Base-by-base conservation (phyloP, 2,113 vertebrate genomes). In the Pachyramphus minor region DNA sequence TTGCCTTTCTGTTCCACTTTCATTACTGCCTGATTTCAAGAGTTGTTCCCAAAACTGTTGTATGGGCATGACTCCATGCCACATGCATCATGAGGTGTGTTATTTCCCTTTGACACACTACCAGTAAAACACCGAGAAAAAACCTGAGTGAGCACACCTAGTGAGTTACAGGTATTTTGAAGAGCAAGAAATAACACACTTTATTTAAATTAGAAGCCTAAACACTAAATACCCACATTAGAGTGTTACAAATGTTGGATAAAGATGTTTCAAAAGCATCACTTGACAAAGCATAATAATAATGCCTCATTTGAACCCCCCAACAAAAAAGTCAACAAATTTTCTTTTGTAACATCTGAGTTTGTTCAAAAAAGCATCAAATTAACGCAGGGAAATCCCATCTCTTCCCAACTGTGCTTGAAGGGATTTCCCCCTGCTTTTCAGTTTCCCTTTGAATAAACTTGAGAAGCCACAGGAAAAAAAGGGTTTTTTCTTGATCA, bases 371-470 rank as follows among this genome's bases (percentile, higher is more conserved):
- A 85, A 77, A 52, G 39, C 62, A 86, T 63, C 33, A 47, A 69
- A 77, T 77, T 45, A 74, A 63, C 55, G 44, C 25, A 84, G 73
- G 88, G 93, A 90, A 94, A 94, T 84, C 93, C 83, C 66, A 2
- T 42, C 33, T 68, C 83, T 78, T 84, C 60, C 76, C 69, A 84
- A 73, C 2, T 72, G 76, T 31, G 64, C 76, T 92, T 81, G 62
- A 90, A 90, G 83, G 76, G 88, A 92, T 95, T 97, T 94, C 64
- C 93, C 88, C 83, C 79, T 68, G 79, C 64, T 92, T 77, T 89
- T 95, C 96, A 93, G 85, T 90, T 92, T 49, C 68, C 78, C 62
- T 83, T 77, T 89, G 82, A 93, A 93, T 72, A 68, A 86, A 94
- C 56, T 84, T 84, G 30, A 87, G 66, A 77, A 88, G 62, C 23